Evolutionary conservation across 2,113 vertebrate genomes (phyloP).

Genomic region (Casuarius casuarius): DNA sequence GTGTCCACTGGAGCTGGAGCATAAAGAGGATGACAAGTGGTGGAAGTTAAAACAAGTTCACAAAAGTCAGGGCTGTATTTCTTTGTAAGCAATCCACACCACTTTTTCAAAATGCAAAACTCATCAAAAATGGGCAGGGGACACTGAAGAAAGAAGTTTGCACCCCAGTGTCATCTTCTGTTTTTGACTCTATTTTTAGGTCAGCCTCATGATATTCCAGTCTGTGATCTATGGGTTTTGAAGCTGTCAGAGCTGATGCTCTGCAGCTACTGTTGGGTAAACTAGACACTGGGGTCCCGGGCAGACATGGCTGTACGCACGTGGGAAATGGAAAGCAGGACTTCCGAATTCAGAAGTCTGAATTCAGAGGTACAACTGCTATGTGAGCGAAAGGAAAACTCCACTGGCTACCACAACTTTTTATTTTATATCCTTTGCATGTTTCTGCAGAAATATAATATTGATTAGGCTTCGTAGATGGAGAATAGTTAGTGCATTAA

Average conservation of each 20-base stretch:
- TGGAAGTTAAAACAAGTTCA: background rate
- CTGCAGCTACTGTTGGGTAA: background rate
- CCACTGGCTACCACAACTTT: background rate
- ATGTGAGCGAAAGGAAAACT: background rate
- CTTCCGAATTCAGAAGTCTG: background rate
- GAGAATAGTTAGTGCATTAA: background rate
- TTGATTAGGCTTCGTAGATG: background rate
- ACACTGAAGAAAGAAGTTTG: background rate
- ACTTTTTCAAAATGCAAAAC: background rate
- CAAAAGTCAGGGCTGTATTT: background rate
- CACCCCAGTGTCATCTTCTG: background rate
- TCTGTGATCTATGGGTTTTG: background rate
- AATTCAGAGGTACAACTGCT: background rate
- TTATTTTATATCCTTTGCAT: background rate
- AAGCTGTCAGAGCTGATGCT: background rate
- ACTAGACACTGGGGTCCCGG: background rate
- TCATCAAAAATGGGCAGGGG: background rate
- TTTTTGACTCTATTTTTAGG: background rate
- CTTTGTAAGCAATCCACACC: background rate
- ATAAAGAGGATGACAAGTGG: background rate
- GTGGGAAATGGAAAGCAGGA: background rate
- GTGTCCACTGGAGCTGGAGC: background rate
- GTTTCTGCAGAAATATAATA: background rate
- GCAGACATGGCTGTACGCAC: fast-evolving
- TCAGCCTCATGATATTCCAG: background rate